Percentiles rank a stretch among this genome's conserved stretches.
Evolutionary conservation across 2,888 invertebrate species (phyloP).

Genomic region (Dioctria linearis): DNA sequence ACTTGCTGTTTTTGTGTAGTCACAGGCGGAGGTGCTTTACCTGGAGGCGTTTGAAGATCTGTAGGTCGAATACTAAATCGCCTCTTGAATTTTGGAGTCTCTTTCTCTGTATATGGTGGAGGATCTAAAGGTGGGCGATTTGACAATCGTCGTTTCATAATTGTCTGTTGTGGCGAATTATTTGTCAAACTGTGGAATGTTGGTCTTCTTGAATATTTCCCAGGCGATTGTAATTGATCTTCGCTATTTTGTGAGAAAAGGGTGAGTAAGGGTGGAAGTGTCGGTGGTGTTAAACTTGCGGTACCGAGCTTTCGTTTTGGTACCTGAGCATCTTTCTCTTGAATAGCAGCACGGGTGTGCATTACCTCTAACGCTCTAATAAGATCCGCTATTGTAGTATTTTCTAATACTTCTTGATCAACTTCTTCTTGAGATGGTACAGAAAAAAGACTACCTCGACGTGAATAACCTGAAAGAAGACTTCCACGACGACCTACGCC

Average conservation of each 20-base stretch:
- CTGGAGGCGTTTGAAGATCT: conserved; percentile 68
- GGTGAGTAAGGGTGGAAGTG: conserved; percentile 71
- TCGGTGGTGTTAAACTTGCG: conserved; percentile 72
- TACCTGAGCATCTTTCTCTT: conserved; percentile 17
- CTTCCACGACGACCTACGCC: conserved; percentile 65
- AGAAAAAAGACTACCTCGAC: conserved; percentile 71
- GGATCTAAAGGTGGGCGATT: conserved; percentile 64
- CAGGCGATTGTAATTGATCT: conserved; percentile 61
- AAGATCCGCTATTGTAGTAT: conserved; percentile 87
- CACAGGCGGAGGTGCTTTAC: conserved; percentile 64
- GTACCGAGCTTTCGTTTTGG: conserved; percentile 73
- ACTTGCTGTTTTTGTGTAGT: background rate
- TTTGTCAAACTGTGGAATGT: conserved; percentile 64
- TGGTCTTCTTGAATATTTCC: conserved; percentile 63
- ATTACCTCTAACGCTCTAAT: conserved; percentile 84
- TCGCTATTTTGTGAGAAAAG: conserved; percentile 70
- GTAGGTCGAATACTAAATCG: conserved; percentile 64
- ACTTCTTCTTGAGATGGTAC: conserved; percentile 65
- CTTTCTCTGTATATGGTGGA: conserved; percentile 67
- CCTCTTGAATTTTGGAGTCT: conserved; percentile 66
- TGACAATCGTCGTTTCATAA: conserved; percentile 63
- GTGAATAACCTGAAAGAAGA: conserved; percentile 60
- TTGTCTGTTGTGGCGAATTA: conserved; percentile 38
- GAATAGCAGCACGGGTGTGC: conserved; percentile 67
- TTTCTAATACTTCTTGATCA: conserved; percentile 77